Evolutionary conservation across 2,888 invertebrate genomes (phyloP).

Genomic region (Acleris emargana): DNA sequence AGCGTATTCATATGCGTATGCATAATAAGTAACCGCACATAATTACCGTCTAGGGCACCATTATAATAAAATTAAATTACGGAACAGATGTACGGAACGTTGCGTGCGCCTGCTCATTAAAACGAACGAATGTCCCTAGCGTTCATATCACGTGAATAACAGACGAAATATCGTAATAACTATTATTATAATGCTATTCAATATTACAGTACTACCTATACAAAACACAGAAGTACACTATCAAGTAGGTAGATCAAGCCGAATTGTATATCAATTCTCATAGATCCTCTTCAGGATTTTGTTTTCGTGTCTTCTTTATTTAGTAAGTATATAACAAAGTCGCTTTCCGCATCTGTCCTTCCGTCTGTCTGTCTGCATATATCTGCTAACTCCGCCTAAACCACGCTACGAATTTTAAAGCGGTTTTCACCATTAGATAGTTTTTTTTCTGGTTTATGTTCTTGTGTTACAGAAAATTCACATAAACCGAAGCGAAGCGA

Average conservation of each 20-base stretch:
- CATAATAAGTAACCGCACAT: constrained; percentile 27
- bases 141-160: constrained; percentile 14
- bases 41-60: constrained; percentile 42
- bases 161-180: constrained; percentile 30
- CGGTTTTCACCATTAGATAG: too few relatives aligned
- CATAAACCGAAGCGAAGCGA: too few relatives aligned
- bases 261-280: background rate
- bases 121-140: constrained; percentile 40
- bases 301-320: too few relatives aligned
- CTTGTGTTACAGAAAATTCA: too few relatives aligned
- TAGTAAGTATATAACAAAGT: too few relatives aligned
- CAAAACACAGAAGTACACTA: background rate
- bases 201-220: constrained; percentile 21
- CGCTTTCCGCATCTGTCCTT: too few relatives aligned
- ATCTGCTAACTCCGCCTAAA: too few relatives aligned
- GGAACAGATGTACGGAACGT: constrained; percentile 48
- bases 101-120: constrained; percentile 53
- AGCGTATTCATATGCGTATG: constrained; percentile 10
- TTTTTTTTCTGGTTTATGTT: too few relatives aligned
- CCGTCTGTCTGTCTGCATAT: too few relatives aligned
- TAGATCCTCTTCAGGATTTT: too few relatives aligned
- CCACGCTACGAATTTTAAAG: too few relatives aligned
- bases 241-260: background rate
- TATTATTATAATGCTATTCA: constrained; percentile 30
- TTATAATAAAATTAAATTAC: constrained; percentile 51